Evolutionary conservation across 2,797 vertebrate genomes (phyloP), one percentile per base, ranked within the genome.

Genomic region (Girardinus metallicus): DNA sequence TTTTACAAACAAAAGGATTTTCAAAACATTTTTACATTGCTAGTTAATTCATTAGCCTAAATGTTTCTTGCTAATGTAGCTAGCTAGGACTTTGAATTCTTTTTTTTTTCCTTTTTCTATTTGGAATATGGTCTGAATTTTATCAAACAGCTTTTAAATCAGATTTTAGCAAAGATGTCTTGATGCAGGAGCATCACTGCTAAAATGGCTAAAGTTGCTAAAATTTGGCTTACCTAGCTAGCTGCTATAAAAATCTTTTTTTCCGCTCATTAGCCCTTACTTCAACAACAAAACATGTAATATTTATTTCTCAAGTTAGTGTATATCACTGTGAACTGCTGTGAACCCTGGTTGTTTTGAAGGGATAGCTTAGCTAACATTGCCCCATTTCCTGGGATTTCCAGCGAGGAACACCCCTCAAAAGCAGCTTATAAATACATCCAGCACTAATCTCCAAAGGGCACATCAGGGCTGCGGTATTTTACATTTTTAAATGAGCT

Each of bases 401-500:
- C 5, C 18, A 18, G 31, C 2, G 55, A 29, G 55, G 55, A 57
- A 29, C 26, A 47, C 13, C 18, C 23, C 34, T 75, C 31, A 47
- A 74, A 84, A 70, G 76, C 73, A 74, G 23, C 44, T 62, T n/a
- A 44, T 70, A 23, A 51, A 53, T 53, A 51, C 60, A 49, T 60
- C 5, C 1, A 80, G 77, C 76, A 74, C 6, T n/a, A 12, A 57
- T 80, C 53, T 53, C 29, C 34, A 43, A 74, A 86, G 36, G 78
- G 11, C 83, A 83, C 80, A 71, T 80, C 13, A 6, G 8, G 60
- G 76, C 79, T 41, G n/a, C 53, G 9, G 6, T 44, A 34, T 29
- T n/a, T 43, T 43, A 10, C 11, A 5, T n/a, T n/a, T 44, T 71
- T 44, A 13, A 39, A 39, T 66, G 31, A 18, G 15, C 31, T 34